Base-by-base conservation (phyloP, 2,113 vertebrate genomes). In the Excalfactoria chinensis region DNA sequence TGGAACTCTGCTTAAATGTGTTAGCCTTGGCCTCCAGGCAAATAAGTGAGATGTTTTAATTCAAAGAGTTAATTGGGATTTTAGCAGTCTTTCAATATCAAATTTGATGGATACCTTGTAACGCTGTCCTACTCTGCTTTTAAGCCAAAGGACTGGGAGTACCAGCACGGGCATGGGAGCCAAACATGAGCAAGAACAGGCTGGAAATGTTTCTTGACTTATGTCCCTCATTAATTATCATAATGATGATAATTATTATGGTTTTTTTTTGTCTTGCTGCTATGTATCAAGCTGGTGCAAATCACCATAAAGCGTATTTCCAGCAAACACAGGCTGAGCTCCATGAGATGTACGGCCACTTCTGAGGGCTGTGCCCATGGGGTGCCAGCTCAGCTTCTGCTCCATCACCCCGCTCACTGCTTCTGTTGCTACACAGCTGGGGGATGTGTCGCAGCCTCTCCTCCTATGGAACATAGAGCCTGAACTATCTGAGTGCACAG, bases 381-480 rank as follows among this genome's bases (percentile, higher is more conserved):
- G 18, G 1, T 77, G 30, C 76, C 15, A 11, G 73, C 74, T 70
- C 55, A 5, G 68, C 14, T 23, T 58, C 0, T 2, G 16, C 81
- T 84, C 34, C 25, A 28, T 56, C 18, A 53, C 41, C 3, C 49
- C 21, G 28, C 62, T 56, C 37, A 3, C 34, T 3, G 1, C 13
- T 2, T 53, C 71, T 87, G 71, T 66, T 83, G 88, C 64, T 28
- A 56, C 67, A 37, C 86, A 22, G 51, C 60, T 72, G 86, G 28
- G 4, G 86, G 69, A 30, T 2, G 0, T 44, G 80, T 76, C 76
- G 4, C 40, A 30, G 71, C 72, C 81, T 63, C 83, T 83, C 86
- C 77, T 84, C 5, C 80, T 78, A 84, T 77, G 93, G 95, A 93
- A 13, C 89, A 18, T 3, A 92, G 92, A 92, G 91, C 95, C 91